Evolutionary conservation across 2,888 invertebrate species (phyloP), one percentile per base, ranked within the genome.

Genomic region (Coenonympha glycerion): DNA sequence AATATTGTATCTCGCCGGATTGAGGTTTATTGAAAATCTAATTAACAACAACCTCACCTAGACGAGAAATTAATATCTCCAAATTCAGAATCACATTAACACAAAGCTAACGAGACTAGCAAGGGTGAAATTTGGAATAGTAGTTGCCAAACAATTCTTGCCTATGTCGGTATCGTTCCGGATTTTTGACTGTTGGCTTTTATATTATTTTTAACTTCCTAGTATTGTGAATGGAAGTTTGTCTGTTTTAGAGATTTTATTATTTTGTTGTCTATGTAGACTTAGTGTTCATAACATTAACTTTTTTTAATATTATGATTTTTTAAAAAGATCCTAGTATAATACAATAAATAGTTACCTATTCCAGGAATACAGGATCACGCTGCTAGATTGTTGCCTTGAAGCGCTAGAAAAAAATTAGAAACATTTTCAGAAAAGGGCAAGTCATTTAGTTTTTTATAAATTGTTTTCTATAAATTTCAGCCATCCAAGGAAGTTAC

Each of bases 401-500:
- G n/a, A n/a, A n/a, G n/a, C n/a, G n/a, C n/a, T n/a, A n/a, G n/a
- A n/a, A 39, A 39, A 24, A 9, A 21, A 11, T 6, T n/a, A n/a
- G 8, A 9, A 16, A 15, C n/a, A 15, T 24, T 11, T 39, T 39
- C n/a, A 24, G 9, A 8, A 13, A 1, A 9, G 9, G 22, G 3
- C 4, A 15, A 4, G 9, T 13, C 3, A 22, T 15, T 8, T 13
- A 2, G 26, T 31, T 47, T 37, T 6, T 22, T 8, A 2, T 30
- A 51, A 18, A 41, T 19, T 3, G 0, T n/a, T 58, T 30, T 18
- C 9, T 26, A 21, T 22, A 34, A 36, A 15, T 52, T 37, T 86
- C 87, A 87, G 87, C 85, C 87, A 87, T 87, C 87, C 87, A 87
- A 87, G 87, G 86, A 87, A 87, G 87, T 85, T 82, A 73, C 68